Conservation (phyloP, 2,113 vertebrate species). For the Trematocara marginatum region DNA sequence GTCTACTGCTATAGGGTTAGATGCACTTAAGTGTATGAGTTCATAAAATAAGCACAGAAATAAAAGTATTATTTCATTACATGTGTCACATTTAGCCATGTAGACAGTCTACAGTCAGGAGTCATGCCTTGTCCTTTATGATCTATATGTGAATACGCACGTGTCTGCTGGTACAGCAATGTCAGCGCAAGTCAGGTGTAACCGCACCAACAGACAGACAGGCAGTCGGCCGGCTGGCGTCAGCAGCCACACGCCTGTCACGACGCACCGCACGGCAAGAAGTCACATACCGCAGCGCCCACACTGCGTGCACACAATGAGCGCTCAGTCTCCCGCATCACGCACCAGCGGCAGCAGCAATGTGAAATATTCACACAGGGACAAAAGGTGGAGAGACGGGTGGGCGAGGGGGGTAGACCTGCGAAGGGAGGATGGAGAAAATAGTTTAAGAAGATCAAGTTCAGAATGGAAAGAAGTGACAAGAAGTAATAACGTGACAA, state of each 20-base stretch:
- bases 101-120: not conserved
- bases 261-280: constrained; percentile 66
- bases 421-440: constrained; percentile 6
- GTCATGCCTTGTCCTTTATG: not conserved
- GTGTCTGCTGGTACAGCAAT: not conserved
- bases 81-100: not conserved
- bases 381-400: constrained; percentile 59
- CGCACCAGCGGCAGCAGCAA: constrained; percentile 76
- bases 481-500: not conserved
- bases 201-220: constrained; percentile 55
- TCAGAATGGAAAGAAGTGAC: not conserved
- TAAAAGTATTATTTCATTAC: not conserved
- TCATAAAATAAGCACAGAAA: not conserved
- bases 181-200: constrained; percentile 67
- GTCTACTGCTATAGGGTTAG: not conserved
- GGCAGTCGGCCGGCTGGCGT: constrained; percentile 72
- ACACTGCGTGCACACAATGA: constrained; percentile 70
- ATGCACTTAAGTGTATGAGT: not conserved
- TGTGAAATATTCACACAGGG: constrained; percentile 74
- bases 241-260: constrained; percentile 74
- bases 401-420: constrained; percentile 8
- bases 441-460: constrained; percentile 14
- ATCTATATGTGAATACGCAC: not conserved
- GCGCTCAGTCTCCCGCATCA: constrained; percentile 73
- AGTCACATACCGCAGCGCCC: constrained; percentile 72